These are phyloP conservation scores for Orestias chungarensis DNA, from an alignment of 2,797 vertebrate genomes.

Conservation along the genomic window DNA sequence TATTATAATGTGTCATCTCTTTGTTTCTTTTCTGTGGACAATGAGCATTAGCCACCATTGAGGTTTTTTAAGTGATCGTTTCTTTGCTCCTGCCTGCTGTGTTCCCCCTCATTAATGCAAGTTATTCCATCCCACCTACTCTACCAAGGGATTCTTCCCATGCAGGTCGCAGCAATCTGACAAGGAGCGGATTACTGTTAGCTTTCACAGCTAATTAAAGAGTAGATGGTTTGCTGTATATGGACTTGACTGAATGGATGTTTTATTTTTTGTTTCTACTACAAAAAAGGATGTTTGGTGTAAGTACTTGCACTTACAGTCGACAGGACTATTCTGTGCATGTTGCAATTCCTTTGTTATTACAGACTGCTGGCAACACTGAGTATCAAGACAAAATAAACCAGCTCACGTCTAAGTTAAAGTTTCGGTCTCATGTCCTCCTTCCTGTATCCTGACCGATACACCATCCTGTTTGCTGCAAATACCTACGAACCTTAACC, in stretches of 20 bases:
- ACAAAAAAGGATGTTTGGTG: conserved; percentile 46
- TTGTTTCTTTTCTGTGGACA: conserved; percentile 55
- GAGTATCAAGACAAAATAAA: no score
- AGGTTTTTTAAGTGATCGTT: conserved; percentile 74
- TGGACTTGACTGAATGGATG: conserved; percentile 48
- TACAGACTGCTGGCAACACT: no score
- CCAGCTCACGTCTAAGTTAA: no score
- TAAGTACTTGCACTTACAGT: conserved; percentile 40
- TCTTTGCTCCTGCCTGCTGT: conserved; percentile 76
- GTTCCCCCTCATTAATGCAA: conserved; percentile 79
- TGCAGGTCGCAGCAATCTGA: conserved; percentile 65
- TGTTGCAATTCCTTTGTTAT: conserved; percentile 53
- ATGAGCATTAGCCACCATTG: conserved; percentile 65
- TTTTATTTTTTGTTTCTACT: conserved; percentile 51
- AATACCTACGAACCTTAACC: no score
- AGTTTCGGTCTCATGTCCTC: no score
- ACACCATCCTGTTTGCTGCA: no score
- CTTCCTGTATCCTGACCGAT: no score
- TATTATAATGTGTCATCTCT: conserved; percentile 73
- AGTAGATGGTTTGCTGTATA: conserved; percentile 51
- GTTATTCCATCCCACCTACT: conserved; percentile 68
- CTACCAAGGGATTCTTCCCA: conserved; percentile 67
- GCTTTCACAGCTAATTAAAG: conserved; percentile 77
- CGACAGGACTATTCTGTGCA: conserved; percentile 56
- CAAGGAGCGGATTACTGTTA: conserved; percentile 71